Base-by-base conservation (phyloP, 2,797 vertebrate species). In the Distichodus sexfasciatus region DNA sequence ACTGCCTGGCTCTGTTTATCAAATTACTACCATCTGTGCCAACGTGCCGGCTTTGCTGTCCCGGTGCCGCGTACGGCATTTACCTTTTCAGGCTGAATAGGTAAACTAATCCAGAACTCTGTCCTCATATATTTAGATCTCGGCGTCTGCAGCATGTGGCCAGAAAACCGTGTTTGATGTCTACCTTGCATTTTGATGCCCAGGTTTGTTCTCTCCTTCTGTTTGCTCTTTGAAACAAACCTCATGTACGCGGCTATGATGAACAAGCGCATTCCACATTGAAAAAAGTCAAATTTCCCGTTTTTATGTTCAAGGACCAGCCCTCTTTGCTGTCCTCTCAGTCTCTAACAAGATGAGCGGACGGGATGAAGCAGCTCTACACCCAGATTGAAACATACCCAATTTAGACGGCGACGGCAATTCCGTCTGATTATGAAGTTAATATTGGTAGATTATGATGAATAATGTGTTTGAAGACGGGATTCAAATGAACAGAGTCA, bases 101-200 rank as follows among this genome's bases (percentile, higher is more conserved):
- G 35, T 41, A 12, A 24, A n/a, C 36, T 26, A 59, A 59, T 40
- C 36, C 55, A 17, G 3, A 6, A 36, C 23, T n/a, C 55, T n/a
- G 8, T 26, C 36, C 12, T 10, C 10, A 23, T n/a, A 59, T 59
- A 59, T 59, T 59, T 59, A 41, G 26, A 59, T 26, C 12, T 40
- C 10, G 55, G 10, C 4, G 55, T 40, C 55, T 59, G 55, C 26
- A 28, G 50, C 50, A 53, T 1, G 26, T 53, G 50, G 26, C 50
- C 29, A n/a, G 33, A 19, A 53, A 31, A 33, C 26, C 50, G 17
- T n/a, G 33, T 53, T 53, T 53, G 50, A 53, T 31, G 50, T 53
- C 50, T 53, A 53, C 50, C 50, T 53, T n/a, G 50, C n/a, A n/a
- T n/a, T 53, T 53, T 53, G 50, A 53, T 53, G 50, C 50, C 33